These are phyloP conservation scores for Agriopis leucophaearia DNA, from an alignment of 2,888 invertebrate genomes.

Conservation along the genomic window DNA sequence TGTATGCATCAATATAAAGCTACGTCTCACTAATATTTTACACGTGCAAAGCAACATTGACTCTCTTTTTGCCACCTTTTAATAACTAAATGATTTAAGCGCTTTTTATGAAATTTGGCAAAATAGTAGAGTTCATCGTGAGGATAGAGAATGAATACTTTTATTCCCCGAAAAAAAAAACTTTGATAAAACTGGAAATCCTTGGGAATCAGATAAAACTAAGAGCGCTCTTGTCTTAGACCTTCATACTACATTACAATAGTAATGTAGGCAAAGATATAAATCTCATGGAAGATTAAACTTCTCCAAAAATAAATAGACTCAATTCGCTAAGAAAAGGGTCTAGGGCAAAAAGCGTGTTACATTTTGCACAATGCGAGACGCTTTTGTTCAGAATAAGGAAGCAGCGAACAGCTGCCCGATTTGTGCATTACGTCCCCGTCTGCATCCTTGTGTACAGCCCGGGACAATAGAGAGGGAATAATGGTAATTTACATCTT, in stretches of 20 bases:
- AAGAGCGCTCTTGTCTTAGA: too few relatives aligned
- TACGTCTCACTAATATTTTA: not conserved
- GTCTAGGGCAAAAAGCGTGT: conserved; percentile 69
- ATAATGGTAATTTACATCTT: conserved; percentile 87
- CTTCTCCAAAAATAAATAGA: conserved; percentile 43
- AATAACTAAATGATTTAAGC: too few relatives aligned
- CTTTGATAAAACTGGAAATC: not conserved
- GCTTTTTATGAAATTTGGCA: too few relatives aligned
- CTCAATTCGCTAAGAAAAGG: conserved; percentile 55
- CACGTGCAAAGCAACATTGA: not conserved
- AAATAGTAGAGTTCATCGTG: not conserved
- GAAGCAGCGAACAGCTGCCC: conserved; percentile 82
- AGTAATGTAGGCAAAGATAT: not conserved
- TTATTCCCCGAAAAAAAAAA: not conserved
- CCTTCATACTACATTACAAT: too few relatives aligned
- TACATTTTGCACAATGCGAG: conserved; percentile 82
- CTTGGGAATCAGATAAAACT: too few relatives aligned
- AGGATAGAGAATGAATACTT: not conserved
- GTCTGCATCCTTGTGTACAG: conserved; percentile 82
- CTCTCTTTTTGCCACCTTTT: too few relatives aligned
- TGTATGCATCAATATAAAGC: conserved; percentile 12
- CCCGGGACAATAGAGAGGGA: conserved; percentile 71
- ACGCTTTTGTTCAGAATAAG: conserved; percentile 73
- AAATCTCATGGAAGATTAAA: conserved; percentile 36
- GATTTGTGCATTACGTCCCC: conserved; percentile 83